phyloP scores from a whole-genome alignment of 2,888 invertebrate species.

The Drosophila acutilabella region DNA sequence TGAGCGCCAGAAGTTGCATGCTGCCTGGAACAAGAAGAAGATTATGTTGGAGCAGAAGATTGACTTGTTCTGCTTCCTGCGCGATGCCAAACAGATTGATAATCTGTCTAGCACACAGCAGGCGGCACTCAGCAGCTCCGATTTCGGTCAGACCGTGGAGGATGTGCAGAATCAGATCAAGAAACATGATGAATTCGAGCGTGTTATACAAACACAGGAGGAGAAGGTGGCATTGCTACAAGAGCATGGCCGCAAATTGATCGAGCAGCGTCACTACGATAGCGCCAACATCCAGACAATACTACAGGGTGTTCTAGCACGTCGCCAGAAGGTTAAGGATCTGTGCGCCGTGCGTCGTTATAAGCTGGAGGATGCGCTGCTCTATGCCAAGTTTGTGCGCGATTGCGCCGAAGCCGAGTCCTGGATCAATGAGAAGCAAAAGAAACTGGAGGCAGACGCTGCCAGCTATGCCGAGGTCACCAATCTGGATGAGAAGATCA shows the following conservation, averaged over 20 bases:
- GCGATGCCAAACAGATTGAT: slow-evolving; percentile 97
- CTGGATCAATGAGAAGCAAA: slow-evolving; percentile 96
- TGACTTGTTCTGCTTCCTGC: slow-evolving; percentile 96
- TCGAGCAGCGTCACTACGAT: slow-evolving; percentile 96
- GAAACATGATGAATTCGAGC: slow-evolving; percentile 98
- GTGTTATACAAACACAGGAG: slow-evolving; percentile 93
- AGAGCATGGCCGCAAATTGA: slow-evolving; percentile 93
- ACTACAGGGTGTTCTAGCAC: slow-evolving; percentile 90
- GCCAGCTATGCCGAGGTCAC: slow-evolving; percentile 89
- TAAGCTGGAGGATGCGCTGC: slow-evolving; percentile 90
- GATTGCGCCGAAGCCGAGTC: slow-evolving; percentile 96
- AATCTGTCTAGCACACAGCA: slow-evolving; percentile 95
- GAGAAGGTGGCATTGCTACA: slow-evolving; percentile 93
- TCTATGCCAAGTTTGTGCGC: slow-evolving; percentile 95
- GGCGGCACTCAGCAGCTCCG: slow-evolving; percentile 89
- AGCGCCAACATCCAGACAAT: slow-evolving; percentile 91
- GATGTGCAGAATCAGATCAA: slow-evolving; percentile 95
- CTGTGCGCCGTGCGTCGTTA: slow-evolving; percentile 89
- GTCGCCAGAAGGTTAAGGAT: slow-evolving; percentile 88
- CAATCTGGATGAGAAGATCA: slow-evolving; percentile 97
- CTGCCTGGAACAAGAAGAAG: slow-evolving; percentile 95
- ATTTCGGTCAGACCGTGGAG: slow-evolving; percentile 92
- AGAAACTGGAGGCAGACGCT: slow-evolving; percentile 93
- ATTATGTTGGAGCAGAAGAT: slow-evolving; percentile 95
- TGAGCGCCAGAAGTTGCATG: slow-evolving; percentile 91